phyloP scores from a whole-genome alignment of 23 tunicate species.

The Styela clava region DNA sequence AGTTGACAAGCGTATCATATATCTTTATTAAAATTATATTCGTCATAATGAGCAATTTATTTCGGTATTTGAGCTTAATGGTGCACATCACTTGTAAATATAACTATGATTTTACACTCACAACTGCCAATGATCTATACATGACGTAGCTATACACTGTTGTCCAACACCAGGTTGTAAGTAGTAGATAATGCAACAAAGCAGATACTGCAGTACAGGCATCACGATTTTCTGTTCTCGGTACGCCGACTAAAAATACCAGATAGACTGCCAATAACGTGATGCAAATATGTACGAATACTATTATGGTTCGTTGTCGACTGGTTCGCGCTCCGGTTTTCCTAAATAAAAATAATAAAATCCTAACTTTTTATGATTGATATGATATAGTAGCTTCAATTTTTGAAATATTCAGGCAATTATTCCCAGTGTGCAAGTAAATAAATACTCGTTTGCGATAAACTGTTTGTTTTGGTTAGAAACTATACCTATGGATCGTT shows the following conservation, averaged over 20 bases:
- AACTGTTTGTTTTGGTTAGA: too few relatives aligned
- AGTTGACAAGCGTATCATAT: too few relatives aligned
- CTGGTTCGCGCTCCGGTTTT: background rate
- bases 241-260: constrained; percentile 7
- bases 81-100: too few relatives aligned
- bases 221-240: background rate
- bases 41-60: too few relatives aligned
- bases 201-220: constrained; percentile 6
- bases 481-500: too few relatives aligned
- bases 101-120: constrained; percentile 3
- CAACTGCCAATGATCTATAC: constrained; percentile 12
- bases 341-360: background rate
- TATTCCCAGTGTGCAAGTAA: too few relatives aligned
- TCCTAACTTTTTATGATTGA: background rate
- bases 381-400: too few relatives aligned
- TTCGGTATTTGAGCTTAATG: too few relatives aligned
- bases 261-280: constrained; percentile 4
- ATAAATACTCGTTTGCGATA: too few relatives aligned
- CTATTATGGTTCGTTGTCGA: background rate
- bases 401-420: too few relatives aligned
- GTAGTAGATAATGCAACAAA: constrained; percentile 13
- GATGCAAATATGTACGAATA: constrained; percentile 7
- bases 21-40: too few relatives aligned
- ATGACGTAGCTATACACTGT: constrained; percentile 24
- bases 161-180: constrained; percentile 24